phyloP scores from a whole-genome alignment of 2,113 vertebrate genomes.

The Setophaga petechia region DNA sequence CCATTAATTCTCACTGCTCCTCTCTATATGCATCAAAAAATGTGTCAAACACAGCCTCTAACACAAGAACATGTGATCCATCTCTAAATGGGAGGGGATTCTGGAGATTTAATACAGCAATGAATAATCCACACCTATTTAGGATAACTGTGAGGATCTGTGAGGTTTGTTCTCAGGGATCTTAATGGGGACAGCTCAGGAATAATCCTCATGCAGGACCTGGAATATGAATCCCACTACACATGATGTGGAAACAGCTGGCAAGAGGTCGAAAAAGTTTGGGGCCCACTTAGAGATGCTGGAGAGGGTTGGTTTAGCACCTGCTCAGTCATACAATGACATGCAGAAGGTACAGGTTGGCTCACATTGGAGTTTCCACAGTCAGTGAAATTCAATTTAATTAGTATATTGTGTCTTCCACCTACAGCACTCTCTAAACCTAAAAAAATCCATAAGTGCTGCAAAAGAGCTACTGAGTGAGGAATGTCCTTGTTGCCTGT shows the following conservation, averaged over 20 bases:
- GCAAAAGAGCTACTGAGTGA: background rate
- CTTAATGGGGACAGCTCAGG: background rate
- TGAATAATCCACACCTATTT: background rate
- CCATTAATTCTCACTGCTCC: background rate
- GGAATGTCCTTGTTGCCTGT: background rate
- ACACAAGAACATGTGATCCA: background rate
- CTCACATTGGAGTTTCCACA: background rate
- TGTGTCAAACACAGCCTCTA: background rate
- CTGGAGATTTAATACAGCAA: background rate
- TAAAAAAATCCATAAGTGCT: background rate
- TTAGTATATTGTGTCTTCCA: background rate
- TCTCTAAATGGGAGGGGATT: background rate
- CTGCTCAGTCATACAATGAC: background rate
- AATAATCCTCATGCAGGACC: background rate
- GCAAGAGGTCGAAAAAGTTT: background rate
- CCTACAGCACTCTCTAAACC: background rate
- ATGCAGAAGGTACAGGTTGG: background rate
- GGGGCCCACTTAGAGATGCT: background rate
- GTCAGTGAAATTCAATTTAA: background rate
- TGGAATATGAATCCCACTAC: background rate
- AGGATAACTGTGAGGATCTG: background rate
- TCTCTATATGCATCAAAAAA: background rate
- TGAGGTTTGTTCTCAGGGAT: background rate
- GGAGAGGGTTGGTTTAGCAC: background rate
- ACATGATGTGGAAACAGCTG: accelerated